Evolutionary conservation across 2,797 vertebrate species (phyloP).

Genomic region (Ceyx erithaca): DNA sequence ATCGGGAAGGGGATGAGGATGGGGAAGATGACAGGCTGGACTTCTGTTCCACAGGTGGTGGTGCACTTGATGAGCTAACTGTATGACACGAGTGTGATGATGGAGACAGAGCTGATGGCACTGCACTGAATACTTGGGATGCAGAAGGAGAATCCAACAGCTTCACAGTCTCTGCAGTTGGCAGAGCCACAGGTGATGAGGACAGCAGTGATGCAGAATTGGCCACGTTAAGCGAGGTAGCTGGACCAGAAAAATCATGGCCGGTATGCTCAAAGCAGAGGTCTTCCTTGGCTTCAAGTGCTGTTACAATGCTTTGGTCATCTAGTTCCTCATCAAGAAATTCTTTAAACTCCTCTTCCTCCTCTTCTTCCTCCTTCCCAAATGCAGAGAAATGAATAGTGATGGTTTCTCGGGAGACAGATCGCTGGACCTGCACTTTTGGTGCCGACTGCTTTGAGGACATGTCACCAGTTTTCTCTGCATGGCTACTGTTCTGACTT

Average conservation of each 20-base stretch:
- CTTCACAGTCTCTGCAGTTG: slow-evolving; percentile 71
- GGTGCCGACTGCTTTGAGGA: slow-evolving; percentile 85
- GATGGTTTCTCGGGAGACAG: slow-evolving; percentile 89
- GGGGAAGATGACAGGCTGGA: slow-evolving; percentile 77
- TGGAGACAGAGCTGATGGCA: slow-evolving; percentile 75
- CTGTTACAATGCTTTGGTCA: slow-evolving; percentile 88
- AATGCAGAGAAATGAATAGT: slow-evolving; percentile 95
- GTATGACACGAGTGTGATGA: slow-evolving; percentile 71
- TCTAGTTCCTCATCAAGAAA: slow-evolving; percentile 77
- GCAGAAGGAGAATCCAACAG: slow-evolving; percentile 68
- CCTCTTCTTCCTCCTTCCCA: slow-evolving; percentile 94
- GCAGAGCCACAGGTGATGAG: slow-evolving; percentile 59
- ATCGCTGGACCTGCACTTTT: slow-evolving; percentile 92
- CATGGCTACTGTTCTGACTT: slow-evolving; percentile 90
- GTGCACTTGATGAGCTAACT: slow-evolving; percentile 78
- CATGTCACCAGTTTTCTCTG: slow-evolving; percentile 84
- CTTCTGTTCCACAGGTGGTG: slow-evolving; percentile 85
- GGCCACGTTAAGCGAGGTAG: slow-evolving; percentile 67
- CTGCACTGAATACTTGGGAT: slow-evolving; percentile 65
- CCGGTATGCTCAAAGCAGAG: slow-evolving; percentile 84
- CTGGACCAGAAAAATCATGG: slow-evolving; percentile 66
- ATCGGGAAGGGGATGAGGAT: slow-evolving; percentile 85
- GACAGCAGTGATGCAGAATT: slow-evolving; percentile 65
- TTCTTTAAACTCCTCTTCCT: slow-evolving; percentile 85
- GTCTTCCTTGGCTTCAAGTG: slow-evolving; percentile 92